These are phyloP conservation scores for fruit fly (Drosophila melanogaster) DNA, from an alignment of 1,140 invertebrate genomes.

Conservation along the genomic window DNA sequence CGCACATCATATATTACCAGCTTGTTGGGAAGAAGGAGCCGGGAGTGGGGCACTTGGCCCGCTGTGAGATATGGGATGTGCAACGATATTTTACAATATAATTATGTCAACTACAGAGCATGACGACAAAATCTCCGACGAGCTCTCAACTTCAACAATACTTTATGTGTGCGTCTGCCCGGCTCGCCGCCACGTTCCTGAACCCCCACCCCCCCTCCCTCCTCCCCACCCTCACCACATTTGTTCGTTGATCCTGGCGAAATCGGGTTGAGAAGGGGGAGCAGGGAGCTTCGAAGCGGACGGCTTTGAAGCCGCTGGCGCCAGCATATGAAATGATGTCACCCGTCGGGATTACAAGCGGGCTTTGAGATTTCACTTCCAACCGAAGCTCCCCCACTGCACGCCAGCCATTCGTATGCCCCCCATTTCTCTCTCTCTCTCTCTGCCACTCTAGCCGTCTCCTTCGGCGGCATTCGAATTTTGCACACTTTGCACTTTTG, in stretches of 20 bases:
- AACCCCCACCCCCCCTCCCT: neutral
- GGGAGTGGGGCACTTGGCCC: neutral
- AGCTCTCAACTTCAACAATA: conserved; percentile 74
- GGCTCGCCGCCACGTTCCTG: neutral
- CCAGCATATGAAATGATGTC: conserved; percentile 79
- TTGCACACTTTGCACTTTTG: conserved; percentile 26
- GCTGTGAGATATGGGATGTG: conserved; percentile 39
- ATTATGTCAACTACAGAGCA: conserved; percentile 76
- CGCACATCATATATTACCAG: conserved; percentile 49
- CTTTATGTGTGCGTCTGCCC: conserved; percentile 52
- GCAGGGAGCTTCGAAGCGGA: neutral
- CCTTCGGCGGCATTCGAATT: conserved; percentile 4
- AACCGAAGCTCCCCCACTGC: conserved; percentile 18
- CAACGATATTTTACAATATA: conserved; percentile 80
- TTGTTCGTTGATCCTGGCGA: neutral
- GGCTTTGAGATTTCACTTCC: conserved; percentile 43
- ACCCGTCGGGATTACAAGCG: conserved; percentile 68
- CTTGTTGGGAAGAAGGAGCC: neutral
- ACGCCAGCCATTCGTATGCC: neutral
- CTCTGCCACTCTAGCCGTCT: conserved; percentile 1
- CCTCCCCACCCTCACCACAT: neutral
- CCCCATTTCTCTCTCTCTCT: neutral
- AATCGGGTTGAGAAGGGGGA: neutral
- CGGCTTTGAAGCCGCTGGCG: conserved; percentile 48
- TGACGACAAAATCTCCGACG: conserved; percentile 70